Conservation (phyloP, 2,888 invertebrate species). For the Seladonia tumulorum region DNA sequence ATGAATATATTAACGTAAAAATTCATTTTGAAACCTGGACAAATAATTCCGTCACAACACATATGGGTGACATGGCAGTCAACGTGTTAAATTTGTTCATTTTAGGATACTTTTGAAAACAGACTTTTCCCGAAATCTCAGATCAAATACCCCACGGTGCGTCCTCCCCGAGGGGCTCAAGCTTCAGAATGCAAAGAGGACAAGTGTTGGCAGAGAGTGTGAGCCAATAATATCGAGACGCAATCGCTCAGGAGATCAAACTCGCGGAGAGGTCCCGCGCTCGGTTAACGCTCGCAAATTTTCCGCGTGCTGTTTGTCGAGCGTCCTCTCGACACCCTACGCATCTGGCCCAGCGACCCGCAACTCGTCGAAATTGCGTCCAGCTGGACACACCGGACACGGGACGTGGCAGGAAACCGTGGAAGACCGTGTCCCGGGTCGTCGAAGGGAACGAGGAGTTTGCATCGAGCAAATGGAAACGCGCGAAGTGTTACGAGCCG, state of each 20-base stretch:
- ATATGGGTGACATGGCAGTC: no score
- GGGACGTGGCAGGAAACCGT: not conserved
- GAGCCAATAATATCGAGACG: not conserved
- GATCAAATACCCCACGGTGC: no score
- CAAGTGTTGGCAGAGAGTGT: not conserved
- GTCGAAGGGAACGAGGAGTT: slow-evolving; percentile 55
- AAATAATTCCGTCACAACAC: no score
- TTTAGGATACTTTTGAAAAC: no score
- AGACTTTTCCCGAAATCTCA: no score
- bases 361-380: slow-evolving; percentile 25
- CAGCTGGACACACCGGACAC: slow-evolving; percentile 30
- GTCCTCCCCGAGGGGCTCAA: no score
- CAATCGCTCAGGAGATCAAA: no score
- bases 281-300: not conserved
- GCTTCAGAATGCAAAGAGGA: no score
- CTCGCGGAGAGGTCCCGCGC: no score
- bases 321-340: not conserved
- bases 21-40: no score
- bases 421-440: slow-evolving; percentile 5
- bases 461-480: slow-evolving; percentile 76
- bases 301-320: not conserved
- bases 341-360: slow-evolving; percentile 17
- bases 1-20: no score
- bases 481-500: slow-evolving; percentile 72
- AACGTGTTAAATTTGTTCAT: no score